These are phyloP conservation scores for Oryzias celebensis DNA, from an alignment of 2,113 vertebrate species.

Conservation along the genomic window DNA sequence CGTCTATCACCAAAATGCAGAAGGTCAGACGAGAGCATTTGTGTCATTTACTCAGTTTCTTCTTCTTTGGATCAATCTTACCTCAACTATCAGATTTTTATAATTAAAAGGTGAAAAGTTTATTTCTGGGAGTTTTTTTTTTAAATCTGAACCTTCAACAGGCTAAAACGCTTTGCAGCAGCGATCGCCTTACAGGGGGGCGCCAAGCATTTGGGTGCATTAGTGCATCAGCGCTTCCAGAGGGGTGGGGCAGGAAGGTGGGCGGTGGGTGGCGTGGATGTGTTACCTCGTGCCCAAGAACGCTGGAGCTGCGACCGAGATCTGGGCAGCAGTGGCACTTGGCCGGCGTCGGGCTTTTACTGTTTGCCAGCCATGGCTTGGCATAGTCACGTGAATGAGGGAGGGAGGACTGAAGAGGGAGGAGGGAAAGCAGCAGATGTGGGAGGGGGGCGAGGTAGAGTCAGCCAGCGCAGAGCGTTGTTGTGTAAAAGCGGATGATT, in stretches of 20 bases:
- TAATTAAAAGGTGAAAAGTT: too few relatives aligned
- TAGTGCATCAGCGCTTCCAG: constrained; percentile 56
- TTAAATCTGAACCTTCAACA: too few relatives aligned
- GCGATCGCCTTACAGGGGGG: too few relatives aligned
- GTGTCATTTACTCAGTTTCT: too few relatives aligned
- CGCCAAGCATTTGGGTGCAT: constrained; percentile 10
- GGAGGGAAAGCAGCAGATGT: constrained; percentile 23
- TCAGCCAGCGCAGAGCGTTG: constrained; percentile 44
- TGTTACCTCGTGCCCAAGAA: constrained; percentile 80
- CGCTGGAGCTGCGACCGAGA: constrained; percentile 68
- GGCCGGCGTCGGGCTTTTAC: constrained; percentile 91
- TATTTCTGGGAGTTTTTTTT: too few relatives aligned
- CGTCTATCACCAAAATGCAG: too few relatives aligned
- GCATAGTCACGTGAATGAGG: constrained; percentile 96
- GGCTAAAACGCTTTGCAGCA: too few relatives aligned
- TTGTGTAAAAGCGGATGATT: constrained; percentile 27
- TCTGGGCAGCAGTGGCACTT: constrained; percentile 92
- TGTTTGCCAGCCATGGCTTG: constrained; percentile 99
- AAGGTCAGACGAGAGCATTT: too few relatives aligned
- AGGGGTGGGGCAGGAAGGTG: constrained; percentile 17
- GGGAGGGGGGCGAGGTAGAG: constrained; percentile 8
- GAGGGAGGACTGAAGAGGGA: constrained; percentile 86
- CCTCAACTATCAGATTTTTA: too few relatives aligned
- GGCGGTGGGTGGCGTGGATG: constrained; percentile 50
- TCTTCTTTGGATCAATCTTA: too few relatives aligned